Evolutionary conservation across 2,113 vertebrate species (phyloP).

Genomic region (Vanacampus margaritifer): DNA sequence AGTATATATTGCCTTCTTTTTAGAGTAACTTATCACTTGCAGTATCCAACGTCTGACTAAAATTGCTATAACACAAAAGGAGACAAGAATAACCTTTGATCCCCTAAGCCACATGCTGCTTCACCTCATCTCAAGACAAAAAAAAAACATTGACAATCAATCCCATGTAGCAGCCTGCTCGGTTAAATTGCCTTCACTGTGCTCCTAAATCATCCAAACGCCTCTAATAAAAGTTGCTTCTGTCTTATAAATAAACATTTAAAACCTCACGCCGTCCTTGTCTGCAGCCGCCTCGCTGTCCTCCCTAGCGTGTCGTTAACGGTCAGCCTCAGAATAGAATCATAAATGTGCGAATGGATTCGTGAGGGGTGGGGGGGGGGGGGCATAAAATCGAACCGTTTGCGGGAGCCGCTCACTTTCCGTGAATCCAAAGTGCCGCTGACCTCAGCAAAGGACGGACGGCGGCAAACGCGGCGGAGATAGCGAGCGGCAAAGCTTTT

Average conservation of each 20-base stretch:
- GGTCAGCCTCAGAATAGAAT: conserved; percentile 37
- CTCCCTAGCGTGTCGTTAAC: neutral
- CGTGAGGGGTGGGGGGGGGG: conserved; percentile 4
- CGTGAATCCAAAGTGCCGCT: conserved; percentile 16
- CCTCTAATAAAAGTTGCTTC: neutral
- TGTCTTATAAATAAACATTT: neutral
- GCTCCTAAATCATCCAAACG: neutral
- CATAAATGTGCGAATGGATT: conserved; percentile 46
- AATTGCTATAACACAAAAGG: too few species aligned
- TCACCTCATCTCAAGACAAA: neutral
- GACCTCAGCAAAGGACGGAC: conserved; percentile 20
- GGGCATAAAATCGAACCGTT: conserved; percentile 18
- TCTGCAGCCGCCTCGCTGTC: neutral
- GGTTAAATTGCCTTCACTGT: neutral
- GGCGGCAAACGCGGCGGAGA: conserved; percentile 26
- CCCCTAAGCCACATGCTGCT: neutral
- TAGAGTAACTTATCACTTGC: too few species aligned
- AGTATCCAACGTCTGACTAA: too few species aligned
- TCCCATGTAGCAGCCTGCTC: neutral
- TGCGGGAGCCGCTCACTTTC: conserved; percentile 9
- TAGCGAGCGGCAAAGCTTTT: conserved; percentile 26
- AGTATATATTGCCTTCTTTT: too few species aligned
- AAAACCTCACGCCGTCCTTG: neutral
- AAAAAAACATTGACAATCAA: too few species aligned
- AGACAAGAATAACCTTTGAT: neutral